Conservation (phyloP, 1,140 invertebrate genomes). For the Drosophila neocordata region DNA sequence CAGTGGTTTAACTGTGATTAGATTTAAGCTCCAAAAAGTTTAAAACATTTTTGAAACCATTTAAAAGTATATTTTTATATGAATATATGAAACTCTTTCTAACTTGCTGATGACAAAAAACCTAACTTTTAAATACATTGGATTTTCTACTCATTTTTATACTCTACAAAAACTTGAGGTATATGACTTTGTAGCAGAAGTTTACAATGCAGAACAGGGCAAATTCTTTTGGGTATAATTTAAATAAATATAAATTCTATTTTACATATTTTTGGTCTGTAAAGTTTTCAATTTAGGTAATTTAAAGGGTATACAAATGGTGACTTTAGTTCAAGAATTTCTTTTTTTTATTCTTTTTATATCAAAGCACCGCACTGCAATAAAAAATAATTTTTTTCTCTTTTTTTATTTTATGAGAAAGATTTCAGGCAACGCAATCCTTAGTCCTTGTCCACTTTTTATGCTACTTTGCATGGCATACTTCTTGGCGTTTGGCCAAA, state of each 20-base stretch:
- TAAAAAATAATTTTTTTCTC: constrained; percentile 35
- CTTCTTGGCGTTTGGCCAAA: constrained; percentile 15
- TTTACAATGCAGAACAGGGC: too few species aligned
- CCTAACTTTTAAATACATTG: not conserved
- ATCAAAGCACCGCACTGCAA: constrained; percentile 26
- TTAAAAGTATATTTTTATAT: not conserved
- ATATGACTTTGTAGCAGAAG: not conserved
- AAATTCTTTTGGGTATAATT: too few species aligned
- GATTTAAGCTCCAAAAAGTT: not conserved
- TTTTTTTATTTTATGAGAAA: constrained; percentile 38
- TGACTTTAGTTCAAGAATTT: too few species aligned
- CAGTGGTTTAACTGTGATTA: not conserved
- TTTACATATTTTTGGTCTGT: too few species aligned
- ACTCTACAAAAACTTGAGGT: not conserved
- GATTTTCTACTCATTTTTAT: not conserved
- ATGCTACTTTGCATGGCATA: constrained; percentile 24
- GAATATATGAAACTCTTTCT: not conserved
- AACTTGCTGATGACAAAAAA: not conserved
- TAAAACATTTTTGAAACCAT: not conserved
- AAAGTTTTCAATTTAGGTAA: too few species aligned
- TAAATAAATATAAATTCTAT: too few species aligned
- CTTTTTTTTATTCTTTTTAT: constrained; percentile 15
- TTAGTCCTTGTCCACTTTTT: constrained; percentile 15
- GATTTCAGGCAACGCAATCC: constrained; percentile 1
- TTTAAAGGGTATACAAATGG: too few species aligned